Base-by-base conservation (phyloP, 2,797 vertebrate genomes). In the Valencia hispanica region DNA sequence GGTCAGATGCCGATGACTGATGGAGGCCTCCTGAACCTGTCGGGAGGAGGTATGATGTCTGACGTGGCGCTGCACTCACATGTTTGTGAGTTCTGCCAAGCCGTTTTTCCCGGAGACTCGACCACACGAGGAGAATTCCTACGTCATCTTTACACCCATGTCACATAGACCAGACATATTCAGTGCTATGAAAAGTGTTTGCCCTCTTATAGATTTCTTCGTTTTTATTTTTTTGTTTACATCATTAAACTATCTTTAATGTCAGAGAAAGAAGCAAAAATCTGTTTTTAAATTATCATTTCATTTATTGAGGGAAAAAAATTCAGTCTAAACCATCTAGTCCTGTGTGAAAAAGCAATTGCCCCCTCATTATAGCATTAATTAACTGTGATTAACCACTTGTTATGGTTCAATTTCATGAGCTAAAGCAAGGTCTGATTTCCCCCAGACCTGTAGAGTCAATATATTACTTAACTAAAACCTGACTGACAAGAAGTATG, bases 21-120 rank as follows among this genome's bases (percentile, higher is more conserved):
- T 72, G 87, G 90, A 0, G 87, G 88, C 25, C 0, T 75, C 2
- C 53, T 83, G 0, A 80, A 75, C 50, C 57, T 77, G 6, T 51
- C 84, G 0, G 53, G 79, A 0, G 75, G 79, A 15, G 51, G 93
- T 10, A 0, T 93, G 88, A 88, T 95, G 90, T 93, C 95, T 0
- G 93, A 92, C 1, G 81, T 91, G 5, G 88, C 91, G 0, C 87
- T 95, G 55, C 94, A 95, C 74, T 96, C 96, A 39, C 91, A 93
- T 0, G 79, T 94, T 69, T 96, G 96, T 18, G 95, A 96, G 12
- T 95, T 96, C 84, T 97, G 96, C 88, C 92, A 92, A 41, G 95
- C 95, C 0, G 78, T 95, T 48, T 96, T 95, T 78, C 96, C 96
- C 0, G 91, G 85, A 39, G 89, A 91, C 0, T 78, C 94, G 0